phyloP scores from a whole-genome alignment of 2,888 invertebrate genomes.

The Tetropium fuscum region DNA sequence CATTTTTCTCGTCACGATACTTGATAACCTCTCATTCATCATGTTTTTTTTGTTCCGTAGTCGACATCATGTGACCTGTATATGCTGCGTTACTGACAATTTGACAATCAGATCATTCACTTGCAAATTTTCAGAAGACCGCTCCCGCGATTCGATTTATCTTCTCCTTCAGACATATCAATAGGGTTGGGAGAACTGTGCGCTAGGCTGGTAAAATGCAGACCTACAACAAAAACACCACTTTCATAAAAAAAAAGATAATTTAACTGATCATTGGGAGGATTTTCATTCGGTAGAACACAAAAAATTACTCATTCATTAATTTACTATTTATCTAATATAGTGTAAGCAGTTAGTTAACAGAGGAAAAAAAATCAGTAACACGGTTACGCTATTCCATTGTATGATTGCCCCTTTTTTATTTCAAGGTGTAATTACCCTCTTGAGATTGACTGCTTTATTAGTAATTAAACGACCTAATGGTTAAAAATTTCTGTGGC shows the following conservation, averaged over 20 bases:
- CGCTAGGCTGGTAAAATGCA: conserved; percentile 71
- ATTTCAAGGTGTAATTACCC: too few relatives aligned
- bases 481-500: too few relatives aligned
- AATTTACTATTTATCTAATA: too few relatives aligned
- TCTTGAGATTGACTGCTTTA: too few relatives aligned
- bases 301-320: not conserved
- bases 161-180: conserved; percentile 66
- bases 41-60: conserved; percentile 41
- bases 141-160: conserved; percentile 62
- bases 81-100: conserved; percentile 60
- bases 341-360: too few relatives aligned
- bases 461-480: too few relatives aligned
- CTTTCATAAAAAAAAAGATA: not conserved
- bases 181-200: conserved; percentile 77
- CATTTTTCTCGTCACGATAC: conserved; percentile 27
- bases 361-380: too few relatives aligned
- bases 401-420: too few relatives aligned
- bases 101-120: conserved; percentile 59
- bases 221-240: conserved; percentile 60
- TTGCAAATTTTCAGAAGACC: conserved; percentile 61
- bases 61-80: conserved; percentile 52
- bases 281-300: not conserved
- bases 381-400: too few relatives aligned
- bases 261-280: conserved; percentile 4
- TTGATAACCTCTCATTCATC: conserved; percentile 28